Base-by-base conservation (phyloP, 2,113 vertebrate genomes). In the Gallinago media region DNA sequence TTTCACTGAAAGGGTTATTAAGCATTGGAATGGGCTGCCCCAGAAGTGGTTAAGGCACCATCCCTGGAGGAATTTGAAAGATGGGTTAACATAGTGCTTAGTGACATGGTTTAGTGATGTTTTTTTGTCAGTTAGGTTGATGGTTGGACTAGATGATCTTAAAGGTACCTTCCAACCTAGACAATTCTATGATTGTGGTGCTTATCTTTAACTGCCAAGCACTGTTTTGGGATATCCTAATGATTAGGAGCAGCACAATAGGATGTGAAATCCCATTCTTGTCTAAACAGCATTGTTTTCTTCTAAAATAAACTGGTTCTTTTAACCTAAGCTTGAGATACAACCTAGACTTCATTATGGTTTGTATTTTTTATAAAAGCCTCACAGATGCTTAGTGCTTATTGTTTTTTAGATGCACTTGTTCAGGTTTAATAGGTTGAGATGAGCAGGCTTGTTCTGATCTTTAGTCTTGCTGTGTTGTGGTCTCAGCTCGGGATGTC, bases 171-270 rank as follows among this genome's bases (percentile, higher is more conserved):
- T 47, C 21, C 47, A 47, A 47, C 47, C 47, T 22, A 47, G 47
- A 47, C 21, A 22, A 47, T 22, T 47, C 11, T 47, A 47, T 47
- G 47, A 47, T 47, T 47, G 47, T 47, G 47, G 36, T 40, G 72
- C 70, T 93, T 80, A 85, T 83, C 94, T 90, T 23, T 3, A 12
- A 76, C 38, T 76, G 59, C 78, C 92, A 92, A 94, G 68, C 50
- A 4, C 23, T 86, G 29, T 85, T 77, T 44, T 54, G 83, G 82
- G 47, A n/a, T 77, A 59, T 63, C 55, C 75, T 85, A 40, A 71
- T 13, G 58, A 58, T 71, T 49, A 86, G 59, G 52, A 86, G 29
- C 34, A 75, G 68, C 27, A 88, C 61, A 46, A n/a, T 65, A 56
- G 72, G 25, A 49, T 19, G 19, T 49, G 31, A 65, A 84, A 38